A percentile compares a stretch with the other conserved stretches of the same genome.
Conservation (phyloP, 1,140 invertebrate genomes). For the Drosophila hydei region DNA sequence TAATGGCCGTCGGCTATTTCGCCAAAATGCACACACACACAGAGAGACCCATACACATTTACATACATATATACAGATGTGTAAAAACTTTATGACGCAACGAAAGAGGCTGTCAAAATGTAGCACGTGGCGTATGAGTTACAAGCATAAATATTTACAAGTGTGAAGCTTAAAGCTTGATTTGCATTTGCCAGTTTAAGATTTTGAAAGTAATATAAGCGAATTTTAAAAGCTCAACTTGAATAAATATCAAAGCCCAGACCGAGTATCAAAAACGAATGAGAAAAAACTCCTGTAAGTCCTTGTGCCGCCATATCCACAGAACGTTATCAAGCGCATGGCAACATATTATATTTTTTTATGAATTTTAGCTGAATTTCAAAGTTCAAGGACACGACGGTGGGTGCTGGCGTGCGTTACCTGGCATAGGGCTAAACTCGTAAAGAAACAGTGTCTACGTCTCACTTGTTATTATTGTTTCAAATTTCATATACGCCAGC, state of each 20-base stretch:
- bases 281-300: background rate
- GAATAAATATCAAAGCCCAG: slow-evolving; percentile 4
- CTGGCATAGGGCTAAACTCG: slow-evolving; percentile 2
- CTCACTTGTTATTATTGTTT: slow-evolving; percentile 38
- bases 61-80: background rate
- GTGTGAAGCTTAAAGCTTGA: background rate
- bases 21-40: background rate
- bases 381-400: slow-evolving; percentile 54
- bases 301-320: slow-evolving; percentile 1
- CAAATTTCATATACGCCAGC: slow-evolving; percentile 30
- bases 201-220: slow-evolving; percentile 13
- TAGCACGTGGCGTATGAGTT: slow-evolving; percentile 4
- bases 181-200: slow-evolving; percentile 3
- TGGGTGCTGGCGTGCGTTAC: slow-evolving; percentile 13
- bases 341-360: slow-evolving; percentile 21
- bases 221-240: slow-evolving; percentile 19
- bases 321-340: slow-evolving; percentile 6
- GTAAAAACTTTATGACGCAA: slow-evolving; percentile 20
- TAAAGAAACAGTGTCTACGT: slow-evolving; percentile 3
- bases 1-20: slow-evolving; percentile 48
- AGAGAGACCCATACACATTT: background rate
- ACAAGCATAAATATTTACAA: slow-evolving; percentile 27
- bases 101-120: slow-evolving; percentile 15
- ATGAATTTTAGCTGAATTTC: slow-evolving; percentile 29
- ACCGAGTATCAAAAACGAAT: background rate